A percentile compares a stretch with the other conserved stretches of the same genome.
Conservation (phyloP, 2,113 vertebrate genomes). For the Cyprinodon variegatus region DNA sequence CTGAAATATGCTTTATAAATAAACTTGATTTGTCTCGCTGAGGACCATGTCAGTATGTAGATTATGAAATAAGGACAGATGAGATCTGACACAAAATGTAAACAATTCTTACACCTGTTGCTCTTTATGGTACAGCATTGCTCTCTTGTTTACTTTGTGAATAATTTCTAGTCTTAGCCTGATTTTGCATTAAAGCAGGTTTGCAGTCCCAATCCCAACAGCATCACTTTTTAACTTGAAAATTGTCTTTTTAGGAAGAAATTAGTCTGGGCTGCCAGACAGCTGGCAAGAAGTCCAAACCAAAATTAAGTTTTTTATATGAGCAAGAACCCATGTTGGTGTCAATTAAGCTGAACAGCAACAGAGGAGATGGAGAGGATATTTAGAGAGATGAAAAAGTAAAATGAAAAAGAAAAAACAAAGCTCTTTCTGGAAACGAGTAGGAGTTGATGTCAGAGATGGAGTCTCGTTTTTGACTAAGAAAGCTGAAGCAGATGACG, state of each 20-base stretch:
- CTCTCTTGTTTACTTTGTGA: neutral
- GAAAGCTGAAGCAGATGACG: conserved; percentile 66
- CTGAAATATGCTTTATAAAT: no score
- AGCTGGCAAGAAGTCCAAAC: conserved; percentile 42
- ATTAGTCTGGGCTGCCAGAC: conserved; percentile 49
- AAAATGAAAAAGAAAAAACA: conserved; percentile 18
- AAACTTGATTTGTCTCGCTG: no score
- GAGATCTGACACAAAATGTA: neutral
- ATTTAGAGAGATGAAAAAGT: conserved; percentile 21
- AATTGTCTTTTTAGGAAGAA: conserved; percentile 24
- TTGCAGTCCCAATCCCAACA: neutral
- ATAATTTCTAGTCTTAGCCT: neutral
- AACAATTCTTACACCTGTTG: neutral
- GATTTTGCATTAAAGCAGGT: neutral
- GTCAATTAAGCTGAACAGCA: conserved; percentile 42
- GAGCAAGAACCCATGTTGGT: conserved; percentile 20
- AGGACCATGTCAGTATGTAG: neutral
- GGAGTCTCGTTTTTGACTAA: conserved; percentile 53
- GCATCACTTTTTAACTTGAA: conserved; percentile 19
- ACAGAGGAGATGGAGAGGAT: conserved; percentile 40
- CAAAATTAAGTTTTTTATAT: conserved; percentile 47
- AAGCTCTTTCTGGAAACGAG: conserved; percentile 57
- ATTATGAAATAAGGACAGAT: neutral
- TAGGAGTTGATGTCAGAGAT: conserved; percentile 65
- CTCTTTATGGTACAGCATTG: neutral